These are phyloP conservation scores for Cercocebus atys DNA, from an alignment of 2,113 vertebrate species.

Conservation along the genomic window DNA sequence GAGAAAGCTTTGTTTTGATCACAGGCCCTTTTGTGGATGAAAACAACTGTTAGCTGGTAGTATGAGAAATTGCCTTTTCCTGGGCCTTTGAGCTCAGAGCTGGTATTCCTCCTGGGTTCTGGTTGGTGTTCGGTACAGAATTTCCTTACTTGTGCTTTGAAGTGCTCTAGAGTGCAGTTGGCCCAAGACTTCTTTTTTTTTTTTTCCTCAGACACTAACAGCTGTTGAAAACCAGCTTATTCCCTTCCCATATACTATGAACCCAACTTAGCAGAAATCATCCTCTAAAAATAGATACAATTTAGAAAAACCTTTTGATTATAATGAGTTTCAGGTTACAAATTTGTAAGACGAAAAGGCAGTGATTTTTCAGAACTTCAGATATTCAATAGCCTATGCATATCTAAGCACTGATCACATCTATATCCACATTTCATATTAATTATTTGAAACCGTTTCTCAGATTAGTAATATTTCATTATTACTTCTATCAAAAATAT, in stretches of 20 bases:
- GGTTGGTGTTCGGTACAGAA: background rate
- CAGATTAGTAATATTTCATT: background rate
- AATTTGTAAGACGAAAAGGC: background rate
- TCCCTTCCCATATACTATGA: background rate
- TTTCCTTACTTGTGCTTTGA: background rate
- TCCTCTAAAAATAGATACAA: background rate
- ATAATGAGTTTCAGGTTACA: slow-evolving; percentile 20
- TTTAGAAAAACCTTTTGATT: background rate
- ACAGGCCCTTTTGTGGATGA: background rate
- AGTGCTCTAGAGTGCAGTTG: background rate
- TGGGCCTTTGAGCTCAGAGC: background rate
- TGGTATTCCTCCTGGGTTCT: background rate
- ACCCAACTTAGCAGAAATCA: background rate
- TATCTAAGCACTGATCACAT: background rate
- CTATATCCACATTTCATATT: background rate
- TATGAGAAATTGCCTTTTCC: background rate
- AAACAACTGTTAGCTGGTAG: background rate
- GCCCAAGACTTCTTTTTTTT: background rate
- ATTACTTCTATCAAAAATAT: slow-evolving; percentile 6
- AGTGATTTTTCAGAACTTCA: background rate
- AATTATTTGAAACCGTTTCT: background rate
- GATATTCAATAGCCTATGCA: background rate
- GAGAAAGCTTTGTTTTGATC: background rate
- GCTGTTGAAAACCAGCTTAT: background rate
- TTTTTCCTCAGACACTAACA: background rate